A percentile compares a stretch with the other conserved stretches of the same genome.
Conservation (phyloP, 2,113 vertebrate genomes). For the Phaethon lepturus region DNA sequence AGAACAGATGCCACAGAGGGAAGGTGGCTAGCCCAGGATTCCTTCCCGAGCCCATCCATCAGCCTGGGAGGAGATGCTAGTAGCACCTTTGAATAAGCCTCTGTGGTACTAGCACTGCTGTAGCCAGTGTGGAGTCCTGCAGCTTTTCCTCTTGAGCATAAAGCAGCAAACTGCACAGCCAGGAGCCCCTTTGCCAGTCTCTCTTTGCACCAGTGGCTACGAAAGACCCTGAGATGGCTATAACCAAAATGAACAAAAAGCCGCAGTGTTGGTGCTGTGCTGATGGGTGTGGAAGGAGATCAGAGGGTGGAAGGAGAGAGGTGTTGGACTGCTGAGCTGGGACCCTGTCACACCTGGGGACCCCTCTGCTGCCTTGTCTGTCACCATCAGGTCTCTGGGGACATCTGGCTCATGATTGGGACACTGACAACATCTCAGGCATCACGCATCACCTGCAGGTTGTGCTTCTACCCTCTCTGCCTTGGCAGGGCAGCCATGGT, state of each 20-base stretch:
- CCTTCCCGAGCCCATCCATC: fast-evolving
- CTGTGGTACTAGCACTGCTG: neutral
- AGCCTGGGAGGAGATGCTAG: neutral
- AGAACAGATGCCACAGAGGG: neutral
- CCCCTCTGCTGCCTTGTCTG: neutral
- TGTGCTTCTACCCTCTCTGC: neutral
- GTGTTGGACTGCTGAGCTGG: neutral
- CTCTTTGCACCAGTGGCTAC: neutral
- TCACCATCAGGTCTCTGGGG: neutral
- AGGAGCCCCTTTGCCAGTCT: neutral
- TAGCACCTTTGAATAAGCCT: neutral
- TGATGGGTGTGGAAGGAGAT: neutral
- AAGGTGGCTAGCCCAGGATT: neutral
- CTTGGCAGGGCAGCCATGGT: neutral
- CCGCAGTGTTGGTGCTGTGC: neutral
- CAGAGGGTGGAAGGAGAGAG: neutral
- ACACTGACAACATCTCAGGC: neutral
- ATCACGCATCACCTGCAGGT: neutral
- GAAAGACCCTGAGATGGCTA: neutral
- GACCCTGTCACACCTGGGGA: neutral
- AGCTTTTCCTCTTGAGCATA: neutral
- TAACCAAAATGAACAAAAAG: neutral
- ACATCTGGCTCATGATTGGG: neutral
- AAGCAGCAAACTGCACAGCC: neutral
- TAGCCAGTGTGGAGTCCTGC: neutral